Conservation (phyloP, 2,797 vertebrate species). For the Sebastolobus altivelis region DNA sequence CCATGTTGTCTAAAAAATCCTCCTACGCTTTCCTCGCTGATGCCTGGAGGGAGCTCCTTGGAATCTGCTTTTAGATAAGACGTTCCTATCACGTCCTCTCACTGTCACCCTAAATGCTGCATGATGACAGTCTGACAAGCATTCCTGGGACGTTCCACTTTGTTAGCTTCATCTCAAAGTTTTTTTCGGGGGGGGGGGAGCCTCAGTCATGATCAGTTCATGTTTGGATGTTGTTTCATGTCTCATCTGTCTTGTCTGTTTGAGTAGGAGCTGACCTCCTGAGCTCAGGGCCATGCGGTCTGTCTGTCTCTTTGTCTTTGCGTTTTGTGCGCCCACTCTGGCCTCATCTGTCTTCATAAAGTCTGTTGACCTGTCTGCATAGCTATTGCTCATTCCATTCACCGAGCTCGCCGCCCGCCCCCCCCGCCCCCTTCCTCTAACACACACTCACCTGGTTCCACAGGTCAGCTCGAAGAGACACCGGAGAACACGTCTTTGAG, state of each 20-base stretch:
- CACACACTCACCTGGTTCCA: conserved; percentile 65
- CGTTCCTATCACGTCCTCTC: conserved; percentile 5
- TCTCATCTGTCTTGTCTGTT: conserved; percentile 64
- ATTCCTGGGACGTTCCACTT: conserved; percentile 36
- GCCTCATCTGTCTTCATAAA: conserved; percentile 79
- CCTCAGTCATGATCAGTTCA: conserved; percentile 34
- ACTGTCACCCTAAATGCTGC: conserved; percentile 22
- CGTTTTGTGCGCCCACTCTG: conserved; percentile 64
- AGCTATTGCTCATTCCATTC: conserved; percentile 66
- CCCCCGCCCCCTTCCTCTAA: background rate
- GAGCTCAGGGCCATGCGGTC: conserved; percentile 67
- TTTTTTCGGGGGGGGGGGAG: background rate
- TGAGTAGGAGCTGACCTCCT: conserved; percentile 56
- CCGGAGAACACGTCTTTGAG: conserved; percentile 45
- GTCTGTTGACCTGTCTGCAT: conserved; percentile 73
- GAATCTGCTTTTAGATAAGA: conserved; percentile 35
- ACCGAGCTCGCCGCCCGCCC: conserved; percentile 3
- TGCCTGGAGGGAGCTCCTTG: conserved; percentile 42
- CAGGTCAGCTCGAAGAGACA: conserved; percentile 70
- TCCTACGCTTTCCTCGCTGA: conserved; percentile 11
- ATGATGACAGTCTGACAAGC: conserved; percentile 9
- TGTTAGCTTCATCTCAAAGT: conserved; percentile 16
- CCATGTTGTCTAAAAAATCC: conserved; percentile 42
- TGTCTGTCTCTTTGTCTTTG: conserved; percentile 76
- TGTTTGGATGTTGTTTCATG: conserved; percentile 49